Evolutionary conservation across 2,888 invertebrate species (phyloP), one percentile per base, ranked within the genome.

Genomic region (Agrotis clavis): DNA sequence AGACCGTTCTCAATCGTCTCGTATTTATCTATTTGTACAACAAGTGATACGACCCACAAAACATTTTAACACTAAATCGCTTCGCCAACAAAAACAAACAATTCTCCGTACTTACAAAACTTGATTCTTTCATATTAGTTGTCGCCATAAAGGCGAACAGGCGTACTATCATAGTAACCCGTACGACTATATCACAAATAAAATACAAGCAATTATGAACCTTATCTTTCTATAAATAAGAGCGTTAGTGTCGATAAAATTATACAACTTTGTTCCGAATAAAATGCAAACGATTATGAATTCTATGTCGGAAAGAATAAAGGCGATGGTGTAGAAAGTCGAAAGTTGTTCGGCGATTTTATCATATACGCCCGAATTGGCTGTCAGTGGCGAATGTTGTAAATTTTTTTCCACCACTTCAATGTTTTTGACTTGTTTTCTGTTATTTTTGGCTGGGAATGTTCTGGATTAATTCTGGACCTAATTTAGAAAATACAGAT

Each of bases 51-150:
- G 25, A 76, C 63, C 70, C 64, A 79, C 68, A 64, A 81, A 77
- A 82, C 81, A 87, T 86, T 90, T 89, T 83, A 87, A 86, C 75
- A 74, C 80, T 85, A 86, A 88, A 89, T 84, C 85, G 85, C 77
- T 84, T 81, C 71, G 72, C 67, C 84, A 79, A 89, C 87, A 89
- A 89, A 88, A 90, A 89, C 88, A 91, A 87, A 84, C 86, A 89
- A 90, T 90, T 82, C 85, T 79, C 86, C 81, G 85, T 70, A 82
- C 82, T 82, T 79, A 74, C 79, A 74, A 89, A 90, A 89, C 87
- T 91, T 89, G 88, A 89, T 88, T 88, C 89, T 87, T 89, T 90
- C 91, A 88, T 92, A 92, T 92, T 90, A 93, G 91, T 92, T 92
- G 91, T 91, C 90, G 89, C 89, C 90, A 90, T 91, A 90, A 93